Conservation (phyloP, 1,140 invertebrate species). For the Rhopalosiphum padi region DNA sequence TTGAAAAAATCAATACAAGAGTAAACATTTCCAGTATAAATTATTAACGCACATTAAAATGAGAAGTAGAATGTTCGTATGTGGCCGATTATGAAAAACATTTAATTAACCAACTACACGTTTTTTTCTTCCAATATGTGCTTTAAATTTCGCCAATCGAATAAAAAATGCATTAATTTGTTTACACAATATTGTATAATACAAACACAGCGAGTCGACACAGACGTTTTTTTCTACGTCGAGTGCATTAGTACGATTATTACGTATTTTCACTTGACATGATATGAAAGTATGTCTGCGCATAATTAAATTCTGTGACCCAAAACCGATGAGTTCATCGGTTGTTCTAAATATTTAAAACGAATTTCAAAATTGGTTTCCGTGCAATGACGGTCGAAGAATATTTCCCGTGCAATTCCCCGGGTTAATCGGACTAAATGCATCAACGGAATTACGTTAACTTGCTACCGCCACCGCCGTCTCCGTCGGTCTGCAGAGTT, state of each 20-base stretch:
- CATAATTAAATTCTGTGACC: not conserved
- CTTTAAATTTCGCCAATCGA: not conserved
- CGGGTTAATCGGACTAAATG: conserved; percentile 11
- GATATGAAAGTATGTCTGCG: not conserved
- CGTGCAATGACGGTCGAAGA: not conserved
- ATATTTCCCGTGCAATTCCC: too few relatives aligned
- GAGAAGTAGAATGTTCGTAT: not conserved
- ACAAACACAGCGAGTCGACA: not conserved
- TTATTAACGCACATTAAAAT: not conserved
- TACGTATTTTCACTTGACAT: not conserved
- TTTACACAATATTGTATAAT: not conserved
- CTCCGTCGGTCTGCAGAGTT: not conserved
- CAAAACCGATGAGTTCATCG: not conserved
- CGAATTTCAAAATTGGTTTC: not conserved
- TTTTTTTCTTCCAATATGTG: not conserved
- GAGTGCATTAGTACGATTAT: not conserved
- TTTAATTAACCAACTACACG: not conserved
- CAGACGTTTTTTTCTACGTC: not conserved
- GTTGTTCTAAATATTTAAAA: not conserved
- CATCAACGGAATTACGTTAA: conserved; percentile 12
- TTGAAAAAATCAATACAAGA: not conserved
- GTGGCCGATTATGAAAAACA: not conserved
- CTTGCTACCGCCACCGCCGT: not conserved
- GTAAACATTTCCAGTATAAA: not conserved
- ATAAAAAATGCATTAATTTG: not conserved